Evolutionary conservation across 2,888 invertebrate species (phyloP).

Genomic region (Caenorhabditis sp.): DNA sequence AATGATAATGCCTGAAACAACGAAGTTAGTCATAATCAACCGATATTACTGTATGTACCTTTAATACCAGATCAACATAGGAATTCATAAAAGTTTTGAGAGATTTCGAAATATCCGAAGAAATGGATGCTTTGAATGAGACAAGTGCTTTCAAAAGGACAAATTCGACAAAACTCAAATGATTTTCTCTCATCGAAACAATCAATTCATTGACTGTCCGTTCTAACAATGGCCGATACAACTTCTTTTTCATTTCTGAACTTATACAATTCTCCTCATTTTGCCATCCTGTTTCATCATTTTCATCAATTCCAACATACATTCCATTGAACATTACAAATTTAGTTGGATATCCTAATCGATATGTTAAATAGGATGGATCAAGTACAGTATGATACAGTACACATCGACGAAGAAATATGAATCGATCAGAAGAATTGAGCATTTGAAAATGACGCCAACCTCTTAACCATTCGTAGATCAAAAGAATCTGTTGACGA

Average conservation of each 20-base stretch:
- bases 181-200: conserved; percentile 42
- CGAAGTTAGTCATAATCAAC: too few species aligned
- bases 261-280: conserved; percentile 50
- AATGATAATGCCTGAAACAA: conserved; percentile 36
- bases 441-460: conserved; percentile 49
- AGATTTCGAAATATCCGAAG: conserved; percentile 39
- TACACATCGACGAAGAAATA: conserved; percentile 50
- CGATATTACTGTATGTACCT: conserved; percentile 1
- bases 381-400: conserved; percentile 58
- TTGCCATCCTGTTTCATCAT: conserved; percentile 51
- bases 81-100: conserved; percentile 46
- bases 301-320: conserved; percentile 45
- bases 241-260: conserved; percentile 51
- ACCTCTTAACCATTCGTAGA: conserved; percentile 57
- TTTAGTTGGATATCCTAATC: conserved; percentile 48
- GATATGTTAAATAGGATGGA: conserved; percentile 49
- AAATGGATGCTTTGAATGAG: conserved; percentile 52
- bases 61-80: conserved; percentile 39
- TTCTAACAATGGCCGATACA: conserved; percentile 55
- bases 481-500: conserved; percentile 52
- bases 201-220: conserved; percentile 51
- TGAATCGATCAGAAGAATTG: conserved; percentile 38
- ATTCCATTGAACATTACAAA: conserved; percentile 60
- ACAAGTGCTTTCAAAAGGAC: conserved; percentile 53
- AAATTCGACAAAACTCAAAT: conserved; percentile 50